Percentiles rank a stretch among this genome's conserved stretches.
These are phyloP conservation scores for Calliphora vomitoria DNA, from an alignment of 2,888 invertebrate species.

Conservation along the genomic window DNA sequence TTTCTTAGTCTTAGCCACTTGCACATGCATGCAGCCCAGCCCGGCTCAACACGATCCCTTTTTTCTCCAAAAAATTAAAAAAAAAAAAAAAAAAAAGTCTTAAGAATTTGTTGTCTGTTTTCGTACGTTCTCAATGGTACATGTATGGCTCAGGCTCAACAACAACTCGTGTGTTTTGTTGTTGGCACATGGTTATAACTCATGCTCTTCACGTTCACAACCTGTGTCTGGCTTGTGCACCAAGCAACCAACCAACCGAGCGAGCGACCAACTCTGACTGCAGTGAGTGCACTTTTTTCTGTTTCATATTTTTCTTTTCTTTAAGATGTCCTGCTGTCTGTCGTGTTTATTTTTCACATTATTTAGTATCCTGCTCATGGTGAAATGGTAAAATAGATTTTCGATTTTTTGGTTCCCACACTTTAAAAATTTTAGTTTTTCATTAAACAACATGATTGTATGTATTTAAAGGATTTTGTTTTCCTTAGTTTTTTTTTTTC, in stretches of 20 bases:
- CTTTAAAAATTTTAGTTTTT: conserved; percentile 45
- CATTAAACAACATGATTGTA: conserved; percentile 1
- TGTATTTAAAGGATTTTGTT: conserved; percentile 58
- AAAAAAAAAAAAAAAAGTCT: background rate
- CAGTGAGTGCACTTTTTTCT: conserved; percentile 30
- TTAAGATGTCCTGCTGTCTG: conserved; percentile 70
- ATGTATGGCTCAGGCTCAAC: conserved; percentile 49
- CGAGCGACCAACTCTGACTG: conserved; percentile 30
- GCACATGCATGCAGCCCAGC: background rate
- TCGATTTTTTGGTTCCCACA: conserved; percentile 65
- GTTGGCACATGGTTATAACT: conserved; percentile 71
- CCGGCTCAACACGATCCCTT: conserved; percentile 55
- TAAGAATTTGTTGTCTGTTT: conserved; percentile 32
- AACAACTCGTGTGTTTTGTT: conserved; percentile 68
- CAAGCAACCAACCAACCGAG: conserved; percentile 20
- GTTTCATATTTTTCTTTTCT: conserved; percentile 5
- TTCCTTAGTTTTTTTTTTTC: background rate
- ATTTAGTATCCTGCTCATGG: conserved; percentile 50
- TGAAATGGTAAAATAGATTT: conserved; percentile 10
- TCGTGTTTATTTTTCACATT: conserved; percentile 69
- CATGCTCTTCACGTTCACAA: conserved; percentile 73
- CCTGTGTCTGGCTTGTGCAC: conserved; percentile 72
- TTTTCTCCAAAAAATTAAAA: background rate
- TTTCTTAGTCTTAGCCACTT: conserved; percentile 52
- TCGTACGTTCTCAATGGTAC: conserved; percentile 1